phyloP scores from a whole-genome alignment of 2,888 invertebrate species.

The Pasiphila rectangulata region DNA sequence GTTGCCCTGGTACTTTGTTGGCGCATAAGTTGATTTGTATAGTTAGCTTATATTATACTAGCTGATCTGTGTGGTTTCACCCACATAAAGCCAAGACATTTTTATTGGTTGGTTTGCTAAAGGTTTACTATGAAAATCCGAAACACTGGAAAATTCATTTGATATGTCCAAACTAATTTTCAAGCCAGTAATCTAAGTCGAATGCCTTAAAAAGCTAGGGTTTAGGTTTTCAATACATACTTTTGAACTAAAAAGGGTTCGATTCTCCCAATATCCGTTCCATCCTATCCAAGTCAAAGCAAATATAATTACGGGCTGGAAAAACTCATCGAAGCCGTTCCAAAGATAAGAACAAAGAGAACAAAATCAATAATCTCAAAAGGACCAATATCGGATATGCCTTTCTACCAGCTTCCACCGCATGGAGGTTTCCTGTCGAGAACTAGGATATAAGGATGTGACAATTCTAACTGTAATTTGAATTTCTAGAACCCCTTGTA shows the following conservation, averaged over 20 bases:
- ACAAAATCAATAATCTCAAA: conserved; percentile 22
- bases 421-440: conserved; percentile 13
- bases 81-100: background rate
- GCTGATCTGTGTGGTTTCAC: no score
- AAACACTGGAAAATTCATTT: no score
- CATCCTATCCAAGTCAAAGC: conserved; percentile 14
- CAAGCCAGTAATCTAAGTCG: no score
- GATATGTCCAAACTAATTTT: no score
- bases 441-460: conserved; percentile 2
- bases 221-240: no score
- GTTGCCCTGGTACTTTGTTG: conserved; percentile 13
- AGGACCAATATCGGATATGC: conserved; percentile 27
- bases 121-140: no score
- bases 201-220: background rate
- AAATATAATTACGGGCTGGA: conserved; percentile 23
- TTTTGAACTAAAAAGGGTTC: conserved; percentile 2
- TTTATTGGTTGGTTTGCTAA: no score
- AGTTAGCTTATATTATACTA: no score
- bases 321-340: conserved; percentile 16
- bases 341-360: conserved; percentile 16
- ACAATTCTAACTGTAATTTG: no score
- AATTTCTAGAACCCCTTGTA: no score
- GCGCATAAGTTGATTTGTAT: no score
- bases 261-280: conserved; percentile 13
- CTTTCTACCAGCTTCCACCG: conserved; percentile 14